A percentile compares a stretch with the other conserved stretches of the same genome.
These are phyloP conservation scores for Podarcis raffonei DNA, from an alignment of 2,113 vertebrate genomes.

Conservation along the genomic window DNA sequence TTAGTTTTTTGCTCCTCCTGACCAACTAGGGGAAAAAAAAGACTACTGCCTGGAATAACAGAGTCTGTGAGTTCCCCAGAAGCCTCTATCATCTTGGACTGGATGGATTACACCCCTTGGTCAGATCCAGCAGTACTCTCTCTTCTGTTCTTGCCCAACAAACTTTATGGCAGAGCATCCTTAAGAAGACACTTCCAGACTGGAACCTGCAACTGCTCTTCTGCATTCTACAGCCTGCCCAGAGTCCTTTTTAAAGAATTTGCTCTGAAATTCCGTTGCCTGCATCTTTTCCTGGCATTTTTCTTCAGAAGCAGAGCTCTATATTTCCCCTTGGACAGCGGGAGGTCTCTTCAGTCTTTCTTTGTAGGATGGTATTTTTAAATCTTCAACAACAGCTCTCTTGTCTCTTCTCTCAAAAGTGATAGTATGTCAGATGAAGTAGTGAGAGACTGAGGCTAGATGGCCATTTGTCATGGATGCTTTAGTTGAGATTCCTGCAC, in stretches of 20 bases:
- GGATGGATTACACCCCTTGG: background rate
- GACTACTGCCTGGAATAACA: background rate
- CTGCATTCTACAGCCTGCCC: fast-evolving
- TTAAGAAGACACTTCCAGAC: background rate
- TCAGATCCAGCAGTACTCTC: background rate
- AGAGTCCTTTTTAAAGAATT: background rate
- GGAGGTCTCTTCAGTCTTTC: background rate
- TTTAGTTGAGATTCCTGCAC: no score
- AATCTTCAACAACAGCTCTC: constrained; percentile 1
- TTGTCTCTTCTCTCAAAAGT: background rate
- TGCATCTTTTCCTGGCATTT: background rate
- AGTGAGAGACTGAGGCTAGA: background rate
- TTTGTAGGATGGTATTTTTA: constrained; percentile 19
- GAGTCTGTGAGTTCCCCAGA: background rate
- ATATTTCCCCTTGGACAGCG: background rate
- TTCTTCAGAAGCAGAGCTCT: background rate
- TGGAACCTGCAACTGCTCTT: background rate
- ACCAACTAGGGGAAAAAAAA: no score
- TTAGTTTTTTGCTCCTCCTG: no score
- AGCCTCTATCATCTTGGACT: background rate
- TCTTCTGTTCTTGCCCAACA: background rate
- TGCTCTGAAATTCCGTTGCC: background rate
- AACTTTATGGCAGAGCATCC: background rate
- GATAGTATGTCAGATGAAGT: background rate
- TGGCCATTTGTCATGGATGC: no score